phyloP scores from a whole-genome alignment of 30 jellyfish, hydroid and myxozoan species.

The Rhopilema esculentum region DNA sequence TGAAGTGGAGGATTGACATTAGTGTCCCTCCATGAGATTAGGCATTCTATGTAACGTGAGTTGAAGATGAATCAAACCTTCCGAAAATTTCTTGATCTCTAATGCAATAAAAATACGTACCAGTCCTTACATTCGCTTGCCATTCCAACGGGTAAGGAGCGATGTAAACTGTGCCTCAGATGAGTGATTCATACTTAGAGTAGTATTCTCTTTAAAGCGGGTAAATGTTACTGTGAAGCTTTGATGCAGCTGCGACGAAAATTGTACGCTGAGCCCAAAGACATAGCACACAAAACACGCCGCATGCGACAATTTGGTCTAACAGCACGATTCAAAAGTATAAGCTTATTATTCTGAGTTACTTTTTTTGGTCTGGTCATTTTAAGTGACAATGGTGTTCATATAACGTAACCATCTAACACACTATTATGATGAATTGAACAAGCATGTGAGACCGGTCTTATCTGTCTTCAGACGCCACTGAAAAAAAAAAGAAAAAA shows the following conservation, averaged over 20 bases:
- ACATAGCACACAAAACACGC: slow-evolving; percentile 10
- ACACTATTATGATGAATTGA: too few relatives aligned
- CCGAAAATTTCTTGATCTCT: slow-evolving; percentile 60
- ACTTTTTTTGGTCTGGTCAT: slow-evolving; percentile 16
- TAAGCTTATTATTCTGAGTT: neutral
- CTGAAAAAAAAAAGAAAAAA: neutral
- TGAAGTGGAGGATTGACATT: slow-evolving; percentile 28
- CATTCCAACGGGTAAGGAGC: neutral
- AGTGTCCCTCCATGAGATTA: slow-evolving; percentile 44
- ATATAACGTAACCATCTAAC: slow-evolving; percentile 21
- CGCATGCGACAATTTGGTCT: neutral
- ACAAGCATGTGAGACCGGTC: neutral
- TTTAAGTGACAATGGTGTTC: neutral
- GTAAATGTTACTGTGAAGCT: neutral
- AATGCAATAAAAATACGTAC: slow-evolving; percentile 54
- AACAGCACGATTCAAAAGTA: neutral
- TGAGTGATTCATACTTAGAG: neutral
- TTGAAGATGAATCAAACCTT: neutral
- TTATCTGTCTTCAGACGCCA: neutral
- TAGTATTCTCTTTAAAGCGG: slow-evolving; percentile 1
- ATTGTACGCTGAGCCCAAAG: too few relatives aligned
- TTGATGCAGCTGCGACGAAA: neutral
- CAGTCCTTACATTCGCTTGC: neutral
- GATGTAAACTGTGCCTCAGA: neutral
- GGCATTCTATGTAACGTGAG: slow-evolving; percentile 63